phyloP scores from a whole-genome alignment of 1,140 invertebrate species.

The Drosophila navojoa region DNA sequence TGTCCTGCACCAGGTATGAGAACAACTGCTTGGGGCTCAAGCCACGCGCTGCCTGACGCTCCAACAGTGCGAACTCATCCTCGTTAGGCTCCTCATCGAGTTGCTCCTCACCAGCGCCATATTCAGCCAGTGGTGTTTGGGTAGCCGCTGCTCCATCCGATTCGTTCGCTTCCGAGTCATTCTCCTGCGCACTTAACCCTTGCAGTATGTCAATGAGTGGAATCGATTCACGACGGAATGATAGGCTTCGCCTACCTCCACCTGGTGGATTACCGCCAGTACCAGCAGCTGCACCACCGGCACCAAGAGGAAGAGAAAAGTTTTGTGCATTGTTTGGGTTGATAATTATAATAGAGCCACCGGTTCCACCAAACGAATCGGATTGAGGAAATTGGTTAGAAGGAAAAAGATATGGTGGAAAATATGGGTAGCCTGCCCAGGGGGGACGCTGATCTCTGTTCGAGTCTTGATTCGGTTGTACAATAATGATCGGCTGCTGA shows the following conservation, averaged over 20 bases:
- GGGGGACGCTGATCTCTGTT: conserved; percentile 19
- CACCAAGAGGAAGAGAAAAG: conserved; percentile 18
- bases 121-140: neutral
- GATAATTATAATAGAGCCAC: conserved; percentile 48
- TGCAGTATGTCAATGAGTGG: conserved; percentile 49
- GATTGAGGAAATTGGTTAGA: conserved; percentile 13
- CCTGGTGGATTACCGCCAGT: no score
- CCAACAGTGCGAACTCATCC: conserved; percentile 41
- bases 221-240: neutral
- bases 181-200: conserved; percentile 36
- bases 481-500: conserved; percentile 46
- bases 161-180: conserved; percentile 45
- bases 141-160: no score
- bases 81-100: conserved; percentile 39
- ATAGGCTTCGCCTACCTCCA: conserved; percentile 4
- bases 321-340: conserved; percentile 65
- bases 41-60: conserved; percentile 54
- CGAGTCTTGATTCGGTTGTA: conserved; percentile 19
- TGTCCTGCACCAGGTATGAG: conserved; percentile 61
- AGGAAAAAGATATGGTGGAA: conserved; percentile 19
- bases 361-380: conserved; percentile 4
- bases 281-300: neutral
- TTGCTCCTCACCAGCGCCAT: conserved; percentile 28
- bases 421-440: conserved; percentile 30
- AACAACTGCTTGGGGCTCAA: conserved; percentile 55